Evolutionary conservation across 2,797 vertebrate species (phyloP).

Genomic region (Sebastes taczanowskii): DNA sequence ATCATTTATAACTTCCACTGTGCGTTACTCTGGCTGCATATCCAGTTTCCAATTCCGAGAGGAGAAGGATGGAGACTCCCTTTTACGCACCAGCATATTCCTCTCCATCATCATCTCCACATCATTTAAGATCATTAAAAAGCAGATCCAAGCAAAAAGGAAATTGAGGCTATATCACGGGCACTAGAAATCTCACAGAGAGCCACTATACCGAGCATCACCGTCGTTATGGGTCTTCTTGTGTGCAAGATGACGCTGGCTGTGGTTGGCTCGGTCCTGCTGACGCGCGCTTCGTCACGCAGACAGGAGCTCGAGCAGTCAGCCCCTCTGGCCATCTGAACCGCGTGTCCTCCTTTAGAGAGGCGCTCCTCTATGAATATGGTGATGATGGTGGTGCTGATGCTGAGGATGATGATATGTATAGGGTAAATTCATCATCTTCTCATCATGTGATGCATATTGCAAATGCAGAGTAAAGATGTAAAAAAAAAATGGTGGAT

Average conservation of each 20-base stretch:
- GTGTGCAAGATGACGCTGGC: slow-evolving; percentile 73
- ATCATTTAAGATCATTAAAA: background rate
- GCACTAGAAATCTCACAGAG: slow-evolving; percentile 30
- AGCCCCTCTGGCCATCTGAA: slow-evolving; percentile 45
- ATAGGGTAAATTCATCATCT: background rate
- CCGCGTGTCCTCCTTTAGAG: slow-evolving; percentile 29
- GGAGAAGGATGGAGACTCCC: slow-evolving; percentile 58
- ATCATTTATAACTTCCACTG: slow-evolving; percentile 62
- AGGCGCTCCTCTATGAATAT: background rate
- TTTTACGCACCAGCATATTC: slow-evolving; percentile 56
- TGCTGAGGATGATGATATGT: background rate
- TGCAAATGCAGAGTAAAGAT: background rate
- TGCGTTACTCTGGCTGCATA: slow-evolving; percentile 25
- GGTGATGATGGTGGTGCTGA: background rate
- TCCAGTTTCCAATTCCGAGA: slow-evolving; percentile 42
- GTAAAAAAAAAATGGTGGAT: background rate
- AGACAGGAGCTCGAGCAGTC: slow-evolving; percentile 50
- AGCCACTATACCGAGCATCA: slow-evolving; percentile 55
- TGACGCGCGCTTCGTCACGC: slow-evolving; percentile 76
- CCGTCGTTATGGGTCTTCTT: slow-evolving; percentile 58
- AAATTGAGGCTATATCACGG: background rate
- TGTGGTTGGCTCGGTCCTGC: slow-evolving; percentile 74
- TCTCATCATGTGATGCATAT: background rate
- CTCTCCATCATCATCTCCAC: slow-evolving; percentile 47
- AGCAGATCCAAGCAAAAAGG: slow-evolving; percentile 1